Base-by-base conservation (phyloP, 1,140 invertebrate genomes). In the Agraylea sexmaculata region DNA sequence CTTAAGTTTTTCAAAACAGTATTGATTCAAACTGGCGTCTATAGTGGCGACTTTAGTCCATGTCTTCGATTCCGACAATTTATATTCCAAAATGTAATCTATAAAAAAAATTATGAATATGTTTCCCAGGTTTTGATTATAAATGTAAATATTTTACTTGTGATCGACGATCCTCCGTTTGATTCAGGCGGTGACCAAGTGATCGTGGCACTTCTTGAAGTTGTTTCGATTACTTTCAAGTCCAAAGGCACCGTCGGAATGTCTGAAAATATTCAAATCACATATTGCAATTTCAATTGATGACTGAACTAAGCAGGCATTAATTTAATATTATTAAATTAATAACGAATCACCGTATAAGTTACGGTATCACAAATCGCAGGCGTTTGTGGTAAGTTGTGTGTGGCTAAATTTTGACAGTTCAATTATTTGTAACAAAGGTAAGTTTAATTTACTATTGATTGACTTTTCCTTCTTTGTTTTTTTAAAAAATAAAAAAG, bases 51-150 rank as follows among this genome's bases (percentile, higher is more conserved):
- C 78, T 64, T 90, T 90, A 21, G 85, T 83, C 94, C 95, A 99
- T 51, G 74, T 78, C 20, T 77, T 76, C 28, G 71, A 76, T 30
- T 66, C 68, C 47, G 76, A 73, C 46, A 71, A 72, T 67, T 79
- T 83, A 67, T 82, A 92, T 68, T 99, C 94, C 45, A 99, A 80
- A 18, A 95, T 74, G 62, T 99, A 98, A 40, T 83, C 83, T 84
- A 37, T 3, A 46, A 40, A 37, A 41, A 22, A 15, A 40, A 47
- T 28, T 20, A 22, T 28, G 29, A 8, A 31, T 31, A 22, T 23
- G 16, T 47, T 34, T 29, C 21, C 2, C 18, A 25, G 31, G 17
- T 25, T 27, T 8, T 47, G 43, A 12, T 13, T 31, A 25, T 11
- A 31, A 10, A 31, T n/a, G n/a, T n/a, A 18, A 19, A 32, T 10